These are phyloP conservation scores for Stichodactyla mertensii DNA, from an alignment of 64 coral and sea anemone species.

Conservation along the genomic window DNA sequence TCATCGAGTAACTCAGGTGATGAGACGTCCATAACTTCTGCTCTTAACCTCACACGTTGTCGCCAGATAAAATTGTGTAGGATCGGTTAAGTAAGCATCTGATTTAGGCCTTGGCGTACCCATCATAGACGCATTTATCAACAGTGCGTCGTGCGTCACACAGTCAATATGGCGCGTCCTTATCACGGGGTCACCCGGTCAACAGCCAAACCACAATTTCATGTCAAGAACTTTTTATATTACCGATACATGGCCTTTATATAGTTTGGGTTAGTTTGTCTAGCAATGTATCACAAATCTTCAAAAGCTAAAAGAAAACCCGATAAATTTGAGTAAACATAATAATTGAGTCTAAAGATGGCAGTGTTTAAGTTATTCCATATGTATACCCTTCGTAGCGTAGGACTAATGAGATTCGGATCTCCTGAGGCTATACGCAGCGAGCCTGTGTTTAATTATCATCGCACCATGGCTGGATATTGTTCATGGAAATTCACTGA, in stretches of 20 bases:
- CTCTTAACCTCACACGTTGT: constrained; percentile 6
- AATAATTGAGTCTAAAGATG: neutral
- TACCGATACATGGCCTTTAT: neutral
- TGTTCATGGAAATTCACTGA: neutral
- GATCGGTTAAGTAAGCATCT: neutral
- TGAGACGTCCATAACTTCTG: constrained; percentile 4
- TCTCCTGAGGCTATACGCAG: neutral
- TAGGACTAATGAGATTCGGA: neutral
- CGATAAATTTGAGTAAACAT: neutral
- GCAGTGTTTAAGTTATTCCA: neutral
- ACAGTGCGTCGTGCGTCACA: neutral
- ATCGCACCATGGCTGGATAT: neutral
- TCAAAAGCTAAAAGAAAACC: neutral
- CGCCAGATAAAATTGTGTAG: neutral
- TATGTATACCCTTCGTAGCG: too few species aligned
- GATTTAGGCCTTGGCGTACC: neutral
- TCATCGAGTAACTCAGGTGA: constrained; percentile 4
- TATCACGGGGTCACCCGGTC: constrained; percentile 8
- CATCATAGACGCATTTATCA: neutral
- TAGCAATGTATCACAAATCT: neutral
- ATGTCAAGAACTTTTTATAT: constrained; percentile 15
- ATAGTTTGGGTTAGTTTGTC: neutral
- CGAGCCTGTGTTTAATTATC: neutral
- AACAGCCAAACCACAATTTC: neutral
- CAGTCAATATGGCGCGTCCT: neutral